Conservation (phyloP, 2,113 vertebrate species). For the Prionailurus bengalensis region DNA sequence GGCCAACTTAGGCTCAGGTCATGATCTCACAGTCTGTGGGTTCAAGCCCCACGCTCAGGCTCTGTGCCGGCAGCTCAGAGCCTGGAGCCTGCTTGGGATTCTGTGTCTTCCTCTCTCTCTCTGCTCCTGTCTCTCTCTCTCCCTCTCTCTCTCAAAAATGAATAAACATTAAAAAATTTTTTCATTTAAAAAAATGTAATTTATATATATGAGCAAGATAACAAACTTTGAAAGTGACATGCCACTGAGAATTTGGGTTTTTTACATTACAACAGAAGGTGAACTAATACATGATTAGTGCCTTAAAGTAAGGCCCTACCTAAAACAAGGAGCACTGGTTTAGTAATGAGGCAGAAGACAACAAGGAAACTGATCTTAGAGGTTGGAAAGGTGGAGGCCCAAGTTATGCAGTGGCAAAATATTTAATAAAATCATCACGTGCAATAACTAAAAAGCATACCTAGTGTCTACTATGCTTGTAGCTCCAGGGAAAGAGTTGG, state of each 20-base stretch:
- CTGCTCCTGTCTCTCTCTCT: too few relatives aligned
- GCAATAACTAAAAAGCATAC: background rate
- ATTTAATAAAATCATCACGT: background rate
- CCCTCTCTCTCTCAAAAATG: too few relatives aligned
- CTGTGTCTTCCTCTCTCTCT: too few relatives aligned
- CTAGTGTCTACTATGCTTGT: background rate
- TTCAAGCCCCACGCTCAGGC: too few relatives aligned
- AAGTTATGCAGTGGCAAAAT: background rate
- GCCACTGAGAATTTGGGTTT: background rate
- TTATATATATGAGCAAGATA: background rate
- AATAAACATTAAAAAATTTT: too few relatives aligned
- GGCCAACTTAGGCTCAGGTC: too few relatives aligned
- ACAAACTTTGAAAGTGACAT: background rate
- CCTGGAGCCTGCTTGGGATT: too few relatives aligned
- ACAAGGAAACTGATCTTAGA: background rate
- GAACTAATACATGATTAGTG: background rate
- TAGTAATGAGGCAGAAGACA: background rate
- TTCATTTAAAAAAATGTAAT: background rate
- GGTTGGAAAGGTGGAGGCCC: background rate
- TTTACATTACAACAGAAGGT: background rate
- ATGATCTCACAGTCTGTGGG: too few relatives aligned
- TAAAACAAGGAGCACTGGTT: background rate
- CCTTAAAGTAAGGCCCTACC: background rate
- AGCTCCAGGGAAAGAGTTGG: background rate
- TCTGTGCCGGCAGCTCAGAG: too few relatives aligned